These are phyloP conservation scores for Neotoma lepida DNA, from an alignment of 2,113 vertebrate genomes.

Conservation along the genomic window DNA sequence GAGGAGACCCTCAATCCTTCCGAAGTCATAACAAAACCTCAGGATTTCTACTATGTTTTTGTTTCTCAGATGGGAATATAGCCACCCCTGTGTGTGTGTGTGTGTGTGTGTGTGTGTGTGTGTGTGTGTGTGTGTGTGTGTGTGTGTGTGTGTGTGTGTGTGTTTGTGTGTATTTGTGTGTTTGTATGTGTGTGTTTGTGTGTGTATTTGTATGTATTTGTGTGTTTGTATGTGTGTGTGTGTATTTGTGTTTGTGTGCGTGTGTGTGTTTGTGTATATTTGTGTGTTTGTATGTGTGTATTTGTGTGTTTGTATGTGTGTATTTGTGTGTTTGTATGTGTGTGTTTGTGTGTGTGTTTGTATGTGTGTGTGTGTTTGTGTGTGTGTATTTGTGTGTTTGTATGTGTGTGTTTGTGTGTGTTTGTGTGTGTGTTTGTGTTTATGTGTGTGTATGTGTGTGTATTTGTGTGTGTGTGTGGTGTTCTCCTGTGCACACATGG, in stretches of 20 bases:
- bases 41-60: background rate
- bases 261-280: background rate
- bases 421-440: background rate
- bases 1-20: background rate
- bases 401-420: too few relatives aligned
- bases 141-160: background rate
- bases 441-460: background rate
- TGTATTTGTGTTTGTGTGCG: too few relatives aligned
- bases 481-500: too few relatives aligned
- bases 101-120: background rate
- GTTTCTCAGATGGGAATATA: background rate
- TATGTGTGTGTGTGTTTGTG: fast-evolving
- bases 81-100: background rate
- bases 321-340: background rate
- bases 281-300: background rate
- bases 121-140: background rate
- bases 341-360: background rate
- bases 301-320: fast-evolving
- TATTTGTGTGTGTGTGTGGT: fast-evolving
- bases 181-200: background rate
- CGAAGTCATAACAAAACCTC: background rate
- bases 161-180: background rate
- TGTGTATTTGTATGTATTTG: too few relatives aligned
- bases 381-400: too few relatives aligned
- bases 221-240: fast-evolving